These are phyloP conservation scores for Neolamprologus hecqui DNA, from an alignment of 2,113 vertebrate genomes.

Conservation along the genomic window DNA sequence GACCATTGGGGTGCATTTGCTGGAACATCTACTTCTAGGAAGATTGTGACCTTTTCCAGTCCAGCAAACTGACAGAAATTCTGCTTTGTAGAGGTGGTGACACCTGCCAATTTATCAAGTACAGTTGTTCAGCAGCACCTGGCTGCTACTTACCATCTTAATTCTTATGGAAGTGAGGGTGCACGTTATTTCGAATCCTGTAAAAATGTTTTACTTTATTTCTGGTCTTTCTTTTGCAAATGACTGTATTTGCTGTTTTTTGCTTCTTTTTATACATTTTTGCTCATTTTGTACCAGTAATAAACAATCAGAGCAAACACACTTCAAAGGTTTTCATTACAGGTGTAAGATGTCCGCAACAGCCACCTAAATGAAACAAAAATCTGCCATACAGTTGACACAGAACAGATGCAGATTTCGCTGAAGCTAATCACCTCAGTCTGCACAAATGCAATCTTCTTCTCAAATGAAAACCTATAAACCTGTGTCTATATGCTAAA, in stretches of 20 bases:
- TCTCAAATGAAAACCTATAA: neutral
- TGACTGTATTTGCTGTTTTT: neutral
- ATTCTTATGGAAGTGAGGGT: neutral
- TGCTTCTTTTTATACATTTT: neutral
- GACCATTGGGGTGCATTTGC: neutral
- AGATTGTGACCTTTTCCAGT: neutral
- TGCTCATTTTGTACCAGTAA: neutral
- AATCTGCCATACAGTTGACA: conserved; percentile 29
- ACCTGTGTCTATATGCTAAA: neutral
- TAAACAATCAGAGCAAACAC: neutral
- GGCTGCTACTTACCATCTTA: neutral
- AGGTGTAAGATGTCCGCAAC: neutral
- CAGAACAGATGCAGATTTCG: neutral
- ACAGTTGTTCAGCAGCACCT: neutral
- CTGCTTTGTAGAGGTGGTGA: neutral
- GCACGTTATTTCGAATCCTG: neutral
- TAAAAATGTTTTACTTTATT: neutral
- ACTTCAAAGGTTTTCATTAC: conserved; percentile 33
- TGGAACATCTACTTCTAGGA: neutral
- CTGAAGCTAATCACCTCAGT: neutral
- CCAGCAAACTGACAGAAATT: neutral
- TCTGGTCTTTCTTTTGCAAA: neutral
- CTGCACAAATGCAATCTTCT: neutral
- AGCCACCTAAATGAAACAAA: neutral
- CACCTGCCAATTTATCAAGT: neutral